phyloP scores from a whole-genome alignment of 2,113 vertebrate species.

The Ceyx melanurus region DNA sequence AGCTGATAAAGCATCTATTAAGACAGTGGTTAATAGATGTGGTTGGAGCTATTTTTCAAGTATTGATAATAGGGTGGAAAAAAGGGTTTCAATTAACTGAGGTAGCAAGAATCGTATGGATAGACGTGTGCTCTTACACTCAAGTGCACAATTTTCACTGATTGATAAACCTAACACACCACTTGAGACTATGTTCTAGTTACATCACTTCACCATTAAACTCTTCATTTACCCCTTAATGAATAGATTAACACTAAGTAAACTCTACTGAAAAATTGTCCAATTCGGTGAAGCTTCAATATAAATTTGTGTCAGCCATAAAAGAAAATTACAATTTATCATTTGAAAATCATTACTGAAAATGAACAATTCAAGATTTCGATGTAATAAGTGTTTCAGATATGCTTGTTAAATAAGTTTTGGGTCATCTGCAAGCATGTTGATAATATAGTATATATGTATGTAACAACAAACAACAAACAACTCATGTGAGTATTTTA shows the following conservation, averaged over 20 bases:
- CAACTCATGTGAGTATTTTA: background rate
- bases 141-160: constrained; percentile 71
- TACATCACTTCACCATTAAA: constrained; percentile 56
- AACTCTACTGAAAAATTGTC: constrained; percentile 43
- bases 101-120: constrained; percentile 46
- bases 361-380: background rate
- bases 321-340: constrained; percentile 49
- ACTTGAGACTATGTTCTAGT: constrained; percentile 65
- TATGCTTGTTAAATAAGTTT: background rate
- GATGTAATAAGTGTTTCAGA: background rate
- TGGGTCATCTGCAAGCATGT: background rate
- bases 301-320: constrained; percentile 46
- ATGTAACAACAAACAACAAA: background rate
- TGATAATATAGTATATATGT: background rate
- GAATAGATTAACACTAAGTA: constrained; percentile 66
- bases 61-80: constrained; percentile 65
- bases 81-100: constrained; percentile 60
- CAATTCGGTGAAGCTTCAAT: constrained; percentile 44
- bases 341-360: constrained; percentile 41
- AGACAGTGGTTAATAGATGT: constrained; percentile 49
- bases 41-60: constrained; percentile 63
- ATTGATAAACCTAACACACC: constrained; percentile 70
- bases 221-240: constrained; percentile 64
- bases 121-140: constrained; percentile 50
- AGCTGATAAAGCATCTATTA: constrained; percentile 29